These are phyloP conservation scores for Tethya wilhelma DNA, from an alignment of 37 sponge, comb jelly and placozoan genomes.

Conservation along the genomic window DNA sequence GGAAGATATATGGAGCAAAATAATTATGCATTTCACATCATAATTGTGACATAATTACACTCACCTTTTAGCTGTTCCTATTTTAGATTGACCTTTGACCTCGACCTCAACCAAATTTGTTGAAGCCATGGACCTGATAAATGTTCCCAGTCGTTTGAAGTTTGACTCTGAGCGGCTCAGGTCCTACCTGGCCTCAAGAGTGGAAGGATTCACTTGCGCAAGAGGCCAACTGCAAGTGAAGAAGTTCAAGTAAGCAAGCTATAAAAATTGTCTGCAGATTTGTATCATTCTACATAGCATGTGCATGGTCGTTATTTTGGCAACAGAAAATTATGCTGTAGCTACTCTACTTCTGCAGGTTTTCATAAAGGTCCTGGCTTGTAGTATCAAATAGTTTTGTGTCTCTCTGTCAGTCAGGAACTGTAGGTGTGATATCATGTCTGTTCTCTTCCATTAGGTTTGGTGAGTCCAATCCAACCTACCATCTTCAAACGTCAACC, in stretches of 20 bases:
- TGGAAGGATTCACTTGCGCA: constrained; percentile 31
- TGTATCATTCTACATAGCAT: too few species aligned
- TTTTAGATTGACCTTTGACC: too few species aligned
- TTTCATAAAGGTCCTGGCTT: not conserved
- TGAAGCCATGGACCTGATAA: constrained; percentile 16
- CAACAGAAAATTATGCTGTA: too few species aligned
- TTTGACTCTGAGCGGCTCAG: constrained; percentile 41
- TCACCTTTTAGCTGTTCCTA: too few species aligned
- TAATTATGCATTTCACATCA: too few species aligned
- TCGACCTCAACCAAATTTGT: too few species aligned
- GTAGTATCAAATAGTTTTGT: not conserved
- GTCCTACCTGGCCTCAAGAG: not conserved
- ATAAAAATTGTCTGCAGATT: too few species aligned
- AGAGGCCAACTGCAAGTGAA: constrained; percentile 12
- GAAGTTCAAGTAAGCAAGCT: constrained; percentile 37
- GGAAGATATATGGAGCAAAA: too few species aligned
- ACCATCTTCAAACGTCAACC: constrained; percentile 48
- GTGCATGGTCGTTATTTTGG: too few species aligned
- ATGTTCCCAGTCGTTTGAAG: constrained; percentile 39
- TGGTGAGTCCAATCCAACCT: constrained; percentile 91
- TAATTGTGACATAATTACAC: too few species aligned
- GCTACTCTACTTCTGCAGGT: not conserved
- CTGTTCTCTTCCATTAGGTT: constrained; percentile 22
- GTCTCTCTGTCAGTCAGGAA: not conserved
- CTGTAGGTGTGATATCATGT: too few species aligned